phyloP scores from a whole-genome alignment of 2,797 vertebrate genomes.

The Sebastes vulpes region DNA sequence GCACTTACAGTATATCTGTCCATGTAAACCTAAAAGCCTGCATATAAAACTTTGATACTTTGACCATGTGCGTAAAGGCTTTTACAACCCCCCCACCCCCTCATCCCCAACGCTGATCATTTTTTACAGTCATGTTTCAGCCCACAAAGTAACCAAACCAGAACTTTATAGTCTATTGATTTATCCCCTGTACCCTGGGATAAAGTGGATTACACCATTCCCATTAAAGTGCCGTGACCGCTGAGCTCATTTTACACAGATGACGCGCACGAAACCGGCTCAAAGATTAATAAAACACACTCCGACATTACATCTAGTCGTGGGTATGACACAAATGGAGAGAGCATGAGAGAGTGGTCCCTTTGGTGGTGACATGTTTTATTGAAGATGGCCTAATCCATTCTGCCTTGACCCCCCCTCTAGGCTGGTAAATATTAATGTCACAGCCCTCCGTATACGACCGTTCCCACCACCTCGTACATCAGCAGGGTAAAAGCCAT shows the following conservation, averaged over 20 bases:
- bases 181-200: slow-evolving; percentile 30
- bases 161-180: slow-evolving; percentile 58
- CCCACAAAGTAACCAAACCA: slow-evolving; percentile 25
- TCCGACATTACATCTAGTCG: slow-evolving; percentile 39
- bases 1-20: background rate
- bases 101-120: background rate
- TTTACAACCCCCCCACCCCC: background rate
- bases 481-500: slow-evolving; percentile 58
- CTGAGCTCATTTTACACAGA: slow-evolving; percentile 28
- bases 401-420: slow-evolving; percentile 61
- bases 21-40: slow-evolving; percentile 20
- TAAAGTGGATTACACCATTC: slow-evolving; percentile 50
- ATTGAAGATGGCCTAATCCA: slow-evolving; percentile 70
- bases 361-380: slow-evolving; percentile 71
- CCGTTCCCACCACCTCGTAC: slow-evolving; percentile 21
- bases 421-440: slow-evolving; percentile 80
- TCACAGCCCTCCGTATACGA: slow-evolving; percentile 10
- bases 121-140: slow-evolving; percentile 28
- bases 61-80: slow-evolving; percentile 31
- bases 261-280: slow-evolving; percentile 15
- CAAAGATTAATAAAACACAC: slow-evolving; percentile 51
- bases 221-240: slow-evolving; percentile 48
- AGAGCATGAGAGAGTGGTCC: background rate
- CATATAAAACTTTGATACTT: slow-evolving; percentile 29
- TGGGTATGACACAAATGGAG: slow-evolving; percentile 2